phyloP scores from a whole-genome alignment of 2,888 invertebrate species.

The Enoplolaimus lenunculus region DNA sequence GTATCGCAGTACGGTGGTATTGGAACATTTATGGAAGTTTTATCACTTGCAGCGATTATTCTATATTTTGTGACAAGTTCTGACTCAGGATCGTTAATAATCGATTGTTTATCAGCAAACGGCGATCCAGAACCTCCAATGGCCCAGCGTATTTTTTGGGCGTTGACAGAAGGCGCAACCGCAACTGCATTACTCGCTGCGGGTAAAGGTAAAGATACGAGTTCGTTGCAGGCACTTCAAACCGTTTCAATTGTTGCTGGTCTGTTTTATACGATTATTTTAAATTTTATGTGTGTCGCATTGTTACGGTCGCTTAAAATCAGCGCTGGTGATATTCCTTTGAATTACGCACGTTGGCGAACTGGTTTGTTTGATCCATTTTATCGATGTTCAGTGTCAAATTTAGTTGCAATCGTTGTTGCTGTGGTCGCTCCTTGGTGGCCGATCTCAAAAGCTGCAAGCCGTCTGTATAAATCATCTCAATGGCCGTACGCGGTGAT shows the following conservation, averaged over 20 bases:
- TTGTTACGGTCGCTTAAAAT: not conserved
- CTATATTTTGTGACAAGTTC: conserved; percentile 9
- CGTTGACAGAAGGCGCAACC: conserved; percentile 11
- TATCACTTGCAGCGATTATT: not conserved
- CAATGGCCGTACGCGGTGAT: not conserved
- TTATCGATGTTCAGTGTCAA: not conserved
- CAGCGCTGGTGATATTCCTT: not conserved
- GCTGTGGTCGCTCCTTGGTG: conserved; percentile 2
- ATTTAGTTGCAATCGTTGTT: not conserved
- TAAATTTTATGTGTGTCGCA: conserved; percentile 13
- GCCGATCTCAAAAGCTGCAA: not conserved
- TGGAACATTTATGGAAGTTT: not conserved
- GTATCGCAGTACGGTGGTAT: not conserved
- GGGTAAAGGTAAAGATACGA: conserved; percentile 1
- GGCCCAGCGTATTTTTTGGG: conserved; percentile 9
- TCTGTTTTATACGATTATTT: conserved; percentile 6
- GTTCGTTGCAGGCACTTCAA: conserved; percentile 2
- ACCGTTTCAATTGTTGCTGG: not conserved
- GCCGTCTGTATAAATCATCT: not conserved
- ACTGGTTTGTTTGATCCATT: not conserved
- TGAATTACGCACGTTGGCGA: not conserved
- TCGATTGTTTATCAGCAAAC: conserved; percentile 18
- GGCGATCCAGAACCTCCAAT: conserved; percentile 16
- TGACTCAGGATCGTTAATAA: conserved; percentile 4
- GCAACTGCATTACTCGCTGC: not conserved